A percentile compares a stretch with the other conserved stretches of the same genome.
phyloP scores from a whole-genome alignment of 2,113 vertebrate species.

The Podarcis muralis region DNA sequence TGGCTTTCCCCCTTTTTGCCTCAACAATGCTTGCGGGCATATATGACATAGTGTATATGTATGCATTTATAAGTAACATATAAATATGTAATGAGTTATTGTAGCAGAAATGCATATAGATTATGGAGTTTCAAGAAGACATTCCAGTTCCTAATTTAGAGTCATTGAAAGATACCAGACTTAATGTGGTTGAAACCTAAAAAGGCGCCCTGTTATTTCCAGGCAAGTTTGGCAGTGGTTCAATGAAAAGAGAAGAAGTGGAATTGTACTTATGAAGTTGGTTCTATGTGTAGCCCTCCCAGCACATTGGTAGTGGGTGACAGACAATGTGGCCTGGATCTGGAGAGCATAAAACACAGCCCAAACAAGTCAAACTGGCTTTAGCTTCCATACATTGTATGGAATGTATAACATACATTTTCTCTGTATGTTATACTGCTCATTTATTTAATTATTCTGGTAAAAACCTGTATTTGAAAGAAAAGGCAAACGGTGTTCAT shows the following conservation, averaged over 20 bases:
- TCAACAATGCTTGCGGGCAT: background rate
- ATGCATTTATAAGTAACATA: background rate
- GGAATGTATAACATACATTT: background rate
- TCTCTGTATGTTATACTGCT: background rate
- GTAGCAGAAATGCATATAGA: background rate
- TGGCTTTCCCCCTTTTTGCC: background rate
- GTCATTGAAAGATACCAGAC: background rate
- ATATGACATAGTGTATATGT: background rate
- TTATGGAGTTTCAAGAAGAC: background rate
- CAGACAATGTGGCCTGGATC: background rate
- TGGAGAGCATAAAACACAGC: background rate
- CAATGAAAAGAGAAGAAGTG: background rate
- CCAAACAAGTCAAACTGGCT: background rate
- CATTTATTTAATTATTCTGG: background rate
- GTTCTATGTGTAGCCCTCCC: background rate
- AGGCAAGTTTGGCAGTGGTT: background rate
- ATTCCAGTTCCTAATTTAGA: background rate
- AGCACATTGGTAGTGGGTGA: background rate
- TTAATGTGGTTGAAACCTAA: background rate
- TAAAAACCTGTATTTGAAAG: constrained; percentile 9
- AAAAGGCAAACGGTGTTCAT: constrained; percentile 45
- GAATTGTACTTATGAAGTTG: background rate
- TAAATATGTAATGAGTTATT: background rate
- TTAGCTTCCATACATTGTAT: background rate
- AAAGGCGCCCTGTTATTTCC: background rate